Base-by-base conservation (phyloP, 64 coral and sea anemone species). In the Pocillopora verrucosa region DNA sequence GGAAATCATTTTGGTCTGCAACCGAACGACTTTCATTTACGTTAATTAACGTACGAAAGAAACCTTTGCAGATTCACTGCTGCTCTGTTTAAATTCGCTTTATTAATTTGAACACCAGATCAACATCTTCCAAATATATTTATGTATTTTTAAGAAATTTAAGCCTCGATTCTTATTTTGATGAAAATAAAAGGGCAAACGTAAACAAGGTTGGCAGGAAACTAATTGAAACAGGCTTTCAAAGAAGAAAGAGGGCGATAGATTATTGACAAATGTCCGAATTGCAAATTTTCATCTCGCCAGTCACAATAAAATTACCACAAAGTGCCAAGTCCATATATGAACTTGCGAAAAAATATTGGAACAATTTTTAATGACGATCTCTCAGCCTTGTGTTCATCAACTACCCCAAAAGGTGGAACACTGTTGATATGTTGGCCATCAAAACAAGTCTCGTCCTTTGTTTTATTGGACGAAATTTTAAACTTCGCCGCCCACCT, bases 381-480 rank as follows among this genome's bases (percentile, higher is more conserved):
- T 72, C 36, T 65, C 25, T 72, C n/a, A 85, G 59, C 16, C 24
- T 85, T 85, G 64, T 72, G 45, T 51, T 38, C 14, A 56, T 72
- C 24, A 70, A 85, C 69, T 64, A 64, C 82, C 64, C 64, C 45
- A 13, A 65, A 13, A 65, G 37, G 64, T 15, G 67, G 77, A 77
- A 65, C 74, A 67, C 17, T 86, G 72, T 86, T 86, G 90, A 91
- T 86, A 37, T 25, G 62, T 73, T 59, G 62, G 61, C 88, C 61
- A 91, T 86, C 80, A 91, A 56, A 77, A 91, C 79, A 78, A 81
- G 63, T 56, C 63, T 77, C 30, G 76, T n/a, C 90, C 36, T 87
- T 92, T 92, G 83, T 92, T 26, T 87, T 36, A 92, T 92, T 92
- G 90, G 90, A 75, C 59, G 56, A 83, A 61, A 22, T 80, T 13